Conservation (phyloP, 2,113 vertebrate genomes). For the Glareola pratincola region DNA sequence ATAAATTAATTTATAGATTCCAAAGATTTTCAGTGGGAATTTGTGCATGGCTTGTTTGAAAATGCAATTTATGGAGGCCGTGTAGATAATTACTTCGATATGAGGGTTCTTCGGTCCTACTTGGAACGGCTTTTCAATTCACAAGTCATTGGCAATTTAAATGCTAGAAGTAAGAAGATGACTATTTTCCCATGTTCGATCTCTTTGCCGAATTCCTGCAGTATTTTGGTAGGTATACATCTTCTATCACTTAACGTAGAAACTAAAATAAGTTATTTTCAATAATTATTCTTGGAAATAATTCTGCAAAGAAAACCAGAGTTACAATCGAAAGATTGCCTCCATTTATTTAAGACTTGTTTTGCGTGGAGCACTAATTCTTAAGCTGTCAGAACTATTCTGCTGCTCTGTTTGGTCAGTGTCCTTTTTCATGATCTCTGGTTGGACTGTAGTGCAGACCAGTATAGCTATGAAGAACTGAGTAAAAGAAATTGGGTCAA, state of each 20-base stretch:
- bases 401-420: not conserved
- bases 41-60: conserved; percentile 92
- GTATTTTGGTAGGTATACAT: conserved; percentile 82
- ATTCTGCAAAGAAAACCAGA: not conserved
- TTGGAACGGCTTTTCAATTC: conserved; percentile 92
- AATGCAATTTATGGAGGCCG: conserved; percentile 95
- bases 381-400: not conserved
- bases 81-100: conserved; percentile 92
- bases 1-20: conserved; percentile 73
- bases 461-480: not conserved
- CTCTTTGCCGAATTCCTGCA: conserved; percentile 88
- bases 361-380: not conserved
- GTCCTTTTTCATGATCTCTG: not conserved
- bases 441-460: not conserved
- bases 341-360: not conserved
- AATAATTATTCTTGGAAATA: not conserved
- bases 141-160: conserved; percentile 70
- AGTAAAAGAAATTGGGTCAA: not conserved
- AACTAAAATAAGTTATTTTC: not conserved
- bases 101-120: conserved; percentile 91
- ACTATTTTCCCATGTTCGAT: conserved; percentile 79
- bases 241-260: not conserved
- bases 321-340: not conserved
- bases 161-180: conserved; percentile 73
- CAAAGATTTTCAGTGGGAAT: conserved; percentile 90